Conservation (phyloP, 2,888 invertebrate genomes). For the Monoplex corrugatus region DNA sequence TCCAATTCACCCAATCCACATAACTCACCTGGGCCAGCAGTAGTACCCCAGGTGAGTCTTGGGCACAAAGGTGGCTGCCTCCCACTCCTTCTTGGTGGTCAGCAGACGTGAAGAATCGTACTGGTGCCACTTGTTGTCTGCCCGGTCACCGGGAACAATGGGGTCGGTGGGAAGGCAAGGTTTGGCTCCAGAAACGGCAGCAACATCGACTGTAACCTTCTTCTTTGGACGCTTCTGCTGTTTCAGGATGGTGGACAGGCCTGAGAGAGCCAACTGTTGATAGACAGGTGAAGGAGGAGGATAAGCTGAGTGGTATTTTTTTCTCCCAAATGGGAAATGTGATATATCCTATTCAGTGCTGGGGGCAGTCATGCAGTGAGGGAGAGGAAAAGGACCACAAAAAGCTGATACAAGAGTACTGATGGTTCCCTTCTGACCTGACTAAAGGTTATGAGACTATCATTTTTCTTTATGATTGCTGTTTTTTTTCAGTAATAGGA, state of each 20-base stretch:
- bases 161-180: constrained; percentile 49
- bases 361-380: no score
- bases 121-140: constrained; percentile 89
- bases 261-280: constrained; percentile 84
- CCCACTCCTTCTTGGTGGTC: constrained; percentile 88
- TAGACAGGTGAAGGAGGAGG: constrained; percentile 58
- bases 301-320: no score
- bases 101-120: constrained; percentile 86
- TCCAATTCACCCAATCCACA: no score
- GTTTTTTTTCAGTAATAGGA: no score
- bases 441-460: no score
- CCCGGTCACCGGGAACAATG: constrained; percentile 83
- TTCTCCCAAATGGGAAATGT: no score
- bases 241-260: constrained; percentile 86
- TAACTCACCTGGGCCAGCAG: constrained; percentile 83
- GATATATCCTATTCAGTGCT: no score
- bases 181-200: constrained; percentile 61
- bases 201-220: constrained; percentile 85
- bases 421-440: no score
- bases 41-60: constrained; percentile 85
- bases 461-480: no score
- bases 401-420: no score
- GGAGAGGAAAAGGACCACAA: no score
- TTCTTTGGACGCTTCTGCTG: constrained; percentile 88
- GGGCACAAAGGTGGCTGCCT: constrained; percentile 87